Percentiles rank a stretch among this genome's conserved stretches.
Evolutionary conservation across 2,797 vertebrate genomes (phyloP).

Genomic region (Lepilemur ruficaudatus): DNA sequence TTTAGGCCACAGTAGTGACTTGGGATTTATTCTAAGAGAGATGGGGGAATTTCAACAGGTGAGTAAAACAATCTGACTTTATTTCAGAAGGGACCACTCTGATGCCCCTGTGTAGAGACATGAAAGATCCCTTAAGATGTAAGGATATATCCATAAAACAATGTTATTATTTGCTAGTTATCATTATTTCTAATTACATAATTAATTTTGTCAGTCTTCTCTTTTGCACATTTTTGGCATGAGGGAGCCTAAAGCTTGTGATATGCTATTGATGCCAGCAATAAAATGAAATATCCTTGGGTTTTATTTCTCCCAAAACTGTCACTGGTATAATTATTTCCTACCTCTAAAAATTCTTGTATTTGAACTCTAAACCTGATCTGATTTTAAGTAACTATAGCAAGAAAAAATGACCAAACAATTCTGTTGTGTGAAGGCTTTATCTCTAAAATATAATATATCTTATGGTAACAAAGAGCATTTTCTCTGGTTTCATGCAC

Average conservation of each 20-base stretch:
- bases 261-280: neutral
- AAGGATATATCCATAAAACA: neutral
- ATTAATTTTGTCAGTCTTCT: neutral
- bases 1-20: fast-evolving
- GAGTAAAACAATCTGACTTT: neutral
- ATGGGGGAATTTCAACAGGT: neutral
- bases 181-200: neutral
- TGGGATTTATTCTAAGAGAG: neutral
- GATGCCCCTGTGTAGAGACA: neutral
- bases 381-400: neutral
- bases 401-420: neutral
- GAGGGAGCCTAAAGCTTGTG: neutral
- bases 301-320: neutral
- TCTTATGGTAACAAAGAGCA: neutral
- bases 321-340: neutral
- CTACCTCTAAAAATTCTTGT: neutral
- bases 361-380: neutral
- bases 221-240: neutral
- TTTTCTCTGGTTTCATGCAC: neutral
- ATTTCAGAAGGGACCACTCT: neutral
- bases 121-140: neutral
- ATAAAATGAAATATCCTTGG: neutral
- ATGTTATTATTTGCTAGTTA: neutral
- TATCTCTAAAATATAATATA: neutral
- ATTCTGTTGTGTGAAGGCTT: neutral